These are phyloP conservation scores for Hemichromis elongatus DNA, from an alignment of 2,113 vertebrate species.

Conservation along the genomic window DNA sequence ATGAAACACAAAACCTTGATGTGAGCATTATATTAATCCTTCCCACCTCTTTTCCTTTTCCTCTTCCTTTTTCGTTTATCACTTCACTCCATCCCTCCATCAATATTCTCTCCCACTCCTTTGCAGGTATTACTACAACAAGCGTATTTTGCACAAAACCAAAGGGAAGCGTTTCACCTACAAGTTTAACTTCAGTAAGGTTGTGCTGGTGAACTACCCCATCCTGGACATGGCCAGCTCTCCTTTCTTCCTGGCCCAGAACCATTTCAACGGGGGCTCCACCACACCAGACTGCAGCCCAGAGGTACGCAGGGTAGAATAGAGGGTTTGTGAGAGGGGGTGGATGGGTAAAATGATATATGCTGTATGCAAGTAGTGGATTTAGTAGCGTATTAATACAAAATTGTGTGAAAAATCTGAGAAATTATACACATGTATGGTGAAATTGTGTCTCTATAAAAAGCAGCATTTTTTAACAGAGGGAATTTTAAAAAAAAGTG, in stretches of 20 bases:
- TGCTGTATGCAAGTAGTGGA: neutral
- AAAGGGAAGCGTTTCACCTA: constrained; percentile 94
- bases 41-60: constrained; percentile 39
- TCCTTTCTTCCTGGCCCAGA: constrained; percentile 81
- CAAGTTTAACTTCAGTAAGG: constrained; percentile 96
- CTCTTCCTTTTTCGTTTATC: constrained; percentile 32
- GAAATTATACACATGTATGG: neutral
- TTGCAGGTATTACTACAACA: constrained; percentile 91
- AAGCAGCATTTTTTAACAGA: neutral
- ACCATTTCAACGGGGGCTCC: constrained; percentile 78
- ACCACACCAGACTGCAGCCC: constrained; percentile 80
- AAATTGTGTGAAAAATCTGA: neutral
- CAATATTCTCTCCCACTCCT: constrained; percentile 19
- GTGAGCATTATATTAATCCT: constrained; percentile 58
- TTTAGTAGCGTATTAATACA: neutral
- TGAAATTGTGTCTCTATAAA: neutral
- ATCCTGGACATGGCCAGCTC: constrained; percentile 85
- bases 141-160: constrained; percentile 92
- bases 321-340: neutral
- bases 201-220: constrained; percentile 88
- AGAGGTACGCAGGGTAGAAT: constrained; percentile 71
- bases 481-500: neutral
- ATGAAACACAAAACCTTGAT: constrained; percentile 59
- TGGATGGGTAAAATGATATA: neutral
- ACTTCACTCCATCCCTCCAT: constrained; percentile 22